Conservation (phyloP, 2,797 vertebrate species). For the Saxicola maurus region DNA sequence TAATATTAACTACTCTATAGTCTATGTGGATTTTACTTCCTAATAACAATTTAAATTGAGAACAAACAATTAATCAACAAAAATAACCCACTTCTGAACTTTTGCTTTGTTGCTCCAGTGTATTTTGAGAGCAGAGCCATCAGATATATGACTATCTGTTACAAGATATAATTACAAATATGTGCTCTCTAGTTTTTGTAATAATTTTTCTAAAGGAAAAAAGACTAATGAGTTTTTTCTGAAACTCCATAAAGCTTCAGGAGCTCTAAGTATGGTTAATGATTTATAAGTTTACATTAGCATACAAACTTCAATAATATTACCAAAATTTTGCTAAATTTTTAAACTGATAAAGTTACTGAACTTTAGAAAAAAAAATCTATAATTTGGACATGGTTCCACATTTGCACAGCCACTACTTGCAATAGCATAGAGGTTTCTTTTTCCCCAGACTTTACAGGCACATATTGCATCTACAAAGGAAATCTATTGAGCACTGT, state of each 20-base stretch:
- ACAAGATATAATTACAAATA: neutral
- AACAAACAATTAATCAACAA: neutral
- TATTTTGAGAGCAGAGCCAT: neutral
- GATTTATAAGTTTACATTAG: neutral
- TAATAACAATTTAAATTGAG: neutral
- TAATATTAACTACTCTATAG: neutral
- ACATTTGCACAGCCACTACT: neutral
- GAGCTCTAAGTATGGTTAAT: neutral
- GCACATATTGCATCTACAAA: rapidly evolving
- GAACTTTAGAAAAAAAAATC: neutral
- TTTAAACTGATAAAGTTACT: neutral
- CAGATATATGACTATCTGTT: neutral
- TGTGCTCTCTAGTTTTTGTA: neutral
- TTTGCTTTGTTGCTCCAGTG: neutral
- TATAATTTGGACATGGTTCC: neutral
- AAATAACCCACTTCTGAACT: neutral
- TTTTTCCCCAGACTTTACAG: neutral
- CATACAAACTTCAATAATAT: neutral
- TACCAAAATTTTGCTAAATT: neutral
- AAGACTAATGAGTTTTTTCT: neutral
- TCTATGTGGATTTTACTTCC: neutral
- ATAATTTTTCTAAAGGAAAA: neutral
- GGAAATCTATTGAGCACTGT: neutral
- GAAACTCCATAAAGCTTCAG: neutral
- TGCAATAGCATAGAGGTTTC: neutral